Base-by-base conservation (phyloP, 2,888 invertebrate genomes). In the Desoria tigrina region DNA sequence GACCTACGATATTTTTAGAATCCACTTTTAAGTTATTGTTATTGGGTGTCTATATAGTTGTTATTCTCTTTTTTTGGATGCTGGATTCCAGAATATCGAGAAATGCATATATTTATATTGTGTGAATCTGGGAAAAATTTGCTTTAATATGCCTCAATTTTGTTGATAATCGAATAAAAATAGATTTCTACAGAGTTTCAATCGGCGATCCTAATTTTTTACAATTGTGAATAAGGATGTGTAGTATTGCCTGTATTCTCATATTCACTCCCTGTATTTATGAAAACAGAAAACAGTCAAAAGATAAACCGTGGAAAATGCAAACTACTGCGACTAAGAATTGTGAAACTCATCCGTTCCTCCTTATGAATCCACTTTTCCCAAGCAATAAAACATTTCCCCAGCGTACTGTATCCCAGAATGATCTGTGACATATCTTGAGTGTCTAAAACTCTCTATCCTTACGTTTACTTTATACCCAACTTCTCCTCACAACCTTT, bases 301-400 rank as follows among this genome's bases (percentile, higher is more conserved):
- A 26, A 55, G 37, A 32, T n/a, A n/a, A 18, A 55, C 28, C 18
- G n/a, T 11, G 18, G 55, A 55, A 32, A 55, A 37, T 37, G 57
- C 32, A 55, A 55, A 55, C 28, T n/a, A n/a, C n/a, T n/a, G n/a
- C n/a, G n/a, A n/a, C n/a, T 55, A 27, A 42, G 39, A 57, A 57
- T 57, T 57, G n/a, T 28, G 39, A 39, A 57, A 57, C 39, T 57
- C n/a, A n/a, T 57, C 57, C 23, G 16, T 39, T 42, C 24, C 57
- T 57, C 39, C 42, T 57, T 57, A 57, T 57, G 42, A 57, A 23
- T 42, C 39, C 26, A 23, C 57, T 23, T 24, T 42, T 55, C 57
- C 57, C 7, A 7, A 18, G 53, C 61, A 61, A 61, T 61, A 61
- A 61, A 61, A 61, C 50, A 53, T 53, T 6, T 61, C 61, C 61